These are phyloP conservation scores for Pammene fasciana DNA, from an alignment of 2,888 invertebrate species.

Conservation along the genomic window DNA sequence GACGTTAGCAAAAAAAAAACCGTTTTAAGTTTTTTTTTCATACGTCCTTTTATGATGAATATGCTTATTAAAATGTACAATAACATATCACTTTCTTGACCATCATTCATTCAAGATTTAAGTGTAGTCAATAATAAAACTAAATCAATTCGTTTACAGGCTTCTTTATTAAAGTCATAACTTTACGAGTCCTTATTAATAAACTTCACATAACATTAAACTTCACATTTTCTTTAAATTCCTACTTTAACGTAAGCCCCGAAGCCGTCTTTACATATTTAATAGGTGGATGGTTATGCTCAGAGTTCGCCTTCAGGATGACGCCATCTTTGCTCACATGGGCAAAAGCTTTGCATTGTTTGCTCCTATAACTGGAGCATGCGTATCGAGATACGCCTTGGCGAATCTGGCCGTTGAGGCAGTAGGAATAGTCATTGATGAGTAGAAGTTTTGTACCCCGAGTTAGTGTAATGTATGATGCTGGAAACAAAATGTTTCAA, in stretches of 20 bases:
- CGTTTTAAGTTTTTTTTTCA: no score
- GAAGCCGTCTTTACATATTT: conserved; percentile 5
- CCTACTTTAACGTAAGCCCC: neutral
- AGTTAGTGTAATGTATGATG: conserved; percentile 35
- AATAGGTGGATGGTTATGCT: conserved; percentile 22
- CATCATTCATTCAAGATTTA: no score
- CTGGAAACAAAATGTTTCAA: neutral
- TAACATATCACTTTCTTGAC: no score
- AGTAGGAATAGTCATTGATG: conserved; percentile 50
- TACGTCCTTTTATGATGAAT: no score
- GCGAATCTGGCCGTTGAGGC: conserved; percentile 42
- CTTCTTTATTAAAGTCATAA: no score
- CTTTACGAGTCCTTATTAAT: no score
- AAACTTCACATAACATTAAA: no score
- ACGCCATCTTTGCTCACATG: conserved; percentile 45
- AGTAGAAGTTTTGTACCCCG: conserved; percentile 46
- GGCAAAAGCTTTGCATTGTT: conserved; percentile 49
- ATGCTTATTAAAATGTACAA: no score
- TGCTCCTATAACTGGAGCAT: conserved; percentile 33
- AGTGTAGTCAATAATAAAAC: no score
- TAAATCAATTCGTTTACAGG: no score
- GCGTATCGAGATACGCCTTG: conserved; percentile 48
- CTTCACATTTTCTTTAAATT: neutral
- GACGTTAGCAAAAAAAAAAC: no score
- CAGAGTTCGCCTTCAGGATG: conserved; percentile 31